phyloP scores from a whole-genome alignment of 2,888 invertebrate species.

The Lasius fuliginosus region DNA sequence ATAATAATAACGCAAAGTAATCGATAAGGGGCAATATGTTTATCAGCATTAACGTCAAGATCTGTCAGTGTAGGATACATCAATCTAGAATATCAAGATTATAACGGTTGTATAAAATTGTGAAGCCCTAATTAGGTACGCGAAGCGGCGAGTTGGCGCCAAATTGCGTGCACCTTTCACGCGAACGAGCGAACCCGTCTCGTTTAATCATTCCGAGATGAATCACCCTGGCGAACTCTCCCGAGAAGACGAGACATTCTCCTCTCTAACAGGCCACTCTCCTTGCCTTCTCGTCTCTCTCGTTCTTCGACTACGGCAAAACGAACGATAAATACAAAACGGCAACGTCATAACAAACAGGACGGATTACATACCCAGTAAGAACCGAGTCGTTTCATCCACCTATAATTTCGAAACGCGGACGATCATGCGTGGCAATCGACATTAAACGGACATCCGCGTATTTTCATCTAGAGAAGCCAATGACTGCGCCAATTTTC shows the following conservation, averaged over 20 bases:
- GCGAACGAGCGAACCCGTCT: slow-evolving; percentile 45
- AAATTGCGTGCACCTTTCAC: slow-evolving; percentile 55
- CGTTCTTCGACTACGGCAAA: slow-evolving; percentile 32
- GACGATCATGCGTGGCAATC: slow-evolving; percentile 47
- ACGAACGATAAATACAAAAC: slow-evolving; percentile 36
- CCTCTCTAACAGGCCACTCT: slow-evolving; percentile 49
- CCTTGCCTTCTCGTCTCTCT: slow-evolving; percentile 35
- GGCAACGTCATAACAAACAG: slow-evolving; percentile 54
- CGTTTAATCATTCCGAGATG: slow-evolving; percentile 56
- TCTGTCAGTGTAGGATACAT: background rate
- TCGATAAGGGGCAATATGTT: slow-evolving; percentile 40
- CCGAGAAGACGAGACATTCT: slow-evolving; percentile 44
- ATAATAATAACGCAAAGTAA: slow-evolving; percentile 29
- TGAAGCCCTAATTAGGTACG: slow-evolving; percentile 43
- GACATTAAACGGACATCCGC: slow-evolving; percentile 40
- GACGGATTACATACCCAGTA: slow-evolving; percentile 50
- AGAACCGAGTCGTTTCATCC: slow-evolving; percentile 37
- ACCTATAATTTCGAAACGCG: slow-evolving; percentile 55
- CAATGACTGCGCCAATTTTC: background rate
- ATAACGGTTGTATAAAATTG: slow-evolving; percentile 48
- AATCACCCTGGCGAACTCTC: slow-evolving; percentile 50
- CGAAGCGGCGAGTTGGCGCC: slow-evolving; percentile 44
- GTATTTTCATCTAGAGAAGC: slow-evolving; percentile 20
- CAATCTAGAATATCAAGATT: slow-evolving; percentile 41
- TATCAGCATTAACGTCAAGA: slow-evolving; percentile 32